A percentile compares a stretch with the other conserved stretches of the same genome.
Conservation (phyloP, 1,140 invertebrate genomes). For the Elysia chlorotica region DNA sequence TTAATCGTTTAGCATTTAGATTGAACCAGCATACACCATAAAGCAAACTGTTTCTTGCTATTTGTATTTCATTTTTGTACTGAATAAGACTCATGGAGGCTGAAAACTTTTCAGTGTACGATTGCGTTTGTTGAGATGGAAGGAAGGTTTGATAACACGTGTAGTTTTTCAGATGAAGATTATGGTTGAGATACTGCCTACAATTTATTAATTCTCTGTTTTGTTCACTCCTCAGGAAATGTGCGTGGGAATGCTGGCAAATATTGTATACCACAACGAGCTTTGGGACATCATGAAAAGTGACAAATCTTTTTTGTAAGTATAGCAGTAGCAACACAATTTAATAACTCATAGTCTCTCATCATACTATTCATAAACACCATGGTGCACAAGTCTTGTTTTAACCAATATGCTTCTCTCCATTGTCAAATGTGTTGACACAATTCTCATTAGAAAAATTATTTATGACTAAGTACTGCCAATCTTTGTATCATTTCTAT, state of each 20-base stretch:
- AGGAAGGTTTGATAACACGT: not conserved
- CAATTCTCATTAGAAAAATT: not conserved
- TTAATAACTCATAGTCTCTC: not conserved
- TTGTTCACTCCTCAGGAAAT: conserved; percentile 10
- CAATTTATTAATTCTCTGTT: not conserved
- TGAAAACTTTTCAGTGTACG: not conserved
- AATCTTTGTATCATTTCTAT: not conserved
- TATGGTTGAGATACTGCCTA: not conserved
- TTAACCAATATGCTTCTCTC: not conserved
- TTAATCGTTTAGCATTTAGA: too few species aligned
- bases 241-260: conserved; percentile 22
- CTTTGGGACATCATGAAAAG: not conserved
- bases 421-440: not conserved
- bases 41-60: not conserved
- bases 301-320: conserved; percentile 14
- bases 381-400: too few species aligned
- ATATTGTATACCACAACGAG: conserved; percentile 11
- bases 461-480: not conserved
- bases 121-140: not conserved
- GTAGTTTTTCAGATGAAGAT: too few species aligned
- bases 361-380: not conserved
- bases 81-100: too few species aligned
- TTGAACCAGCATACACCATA: not conserved
- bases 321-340: not conserved
- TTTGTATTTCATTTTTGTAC: not conserved